Base-by-base conservation (phyloP, 2,888 invertebrate species). In the Polylopha cassiicola region DNA sequence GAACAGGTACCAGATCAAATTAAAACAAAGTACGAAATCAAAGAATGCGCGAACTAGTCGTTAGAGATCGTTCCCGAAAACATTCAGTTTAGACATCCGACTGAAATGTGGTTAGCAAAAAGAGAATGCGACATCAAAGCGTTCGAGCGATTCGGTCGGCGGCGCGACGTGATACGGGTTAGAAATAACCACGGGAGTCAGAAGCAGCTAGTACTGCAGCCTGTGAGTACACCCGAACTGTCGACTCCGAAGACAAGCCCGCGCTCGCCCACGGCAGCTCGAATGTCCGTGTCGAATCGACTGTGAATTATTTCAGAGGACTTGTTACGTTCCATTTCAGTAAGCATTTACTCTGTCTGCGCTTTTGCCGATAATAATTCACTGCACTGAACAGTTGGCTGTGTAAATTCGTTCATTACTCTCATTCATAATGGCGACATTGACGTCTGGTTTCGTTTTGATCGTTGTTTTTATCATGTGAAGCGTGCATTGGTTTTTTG, bases 61-160 rank as follows among this genome's bases (percentile, higher is more conserved):
- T 73, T 67, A 64, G 65, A 63, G 57, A 66, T 72, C 57, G 65
- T 79, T 79, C 76, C 73, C 74, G 77, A 84, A 81, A 84, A 73
- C 65, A 78, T 84, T 78, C 68, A 59, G 69, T 54, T 53, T 47
- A 64, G 65, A 67, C 71, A 50, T 47, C 44, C 58, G 54, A 57
- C 67, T 74, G 77, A 80, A 77, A 80, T 79, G 78, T 55, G 67
- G 69, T 67, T 76, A 61, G 81, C 82, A 85, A 85, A 84, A 84
- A 84, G 81, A 81, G 72, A 71, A 80, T 68, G 67, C 61, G 66
- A 84, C 81, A 80, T 85, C 82, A 85, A 85, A 82, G 84, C 73
- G 65, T 65, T 63, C 67, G 61, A 65, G 65, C 75, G 72, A 78
- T 73, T 70, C 69, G 73, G 73, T 65, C 61, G 61, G 55, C 63